These are phyloP conservation scores for Phyllostomus hastatus DNA, from an alignment of 2,113 vertebrate species.

Conservation along the genomic window DNA sequence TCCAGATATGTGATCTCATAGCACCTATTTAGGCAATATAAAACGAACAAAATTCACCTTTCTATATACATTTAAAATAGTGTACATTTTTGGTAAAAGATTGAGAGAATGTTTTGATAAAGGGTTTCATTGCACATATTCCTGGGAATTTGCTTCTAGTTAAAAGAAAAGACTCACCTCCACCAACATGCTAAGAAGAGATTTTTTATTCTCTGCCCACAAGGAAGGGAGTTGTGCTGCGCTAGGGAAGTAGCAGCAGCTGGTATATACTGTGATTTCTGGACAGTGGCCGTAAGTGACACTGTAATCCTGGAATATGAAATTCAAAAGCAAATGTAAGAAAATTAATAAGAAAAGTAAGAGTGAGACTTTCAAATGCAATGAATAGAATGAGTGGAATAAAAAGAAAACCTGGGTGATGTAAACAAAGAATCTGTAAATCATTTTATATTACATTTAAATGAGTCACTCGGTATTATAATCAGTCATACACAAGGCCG, in stretches of 20 bases:
- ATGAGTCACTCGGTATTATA: not conserved
- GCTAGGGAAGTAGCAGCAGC: slow-evolving; percentile 94
- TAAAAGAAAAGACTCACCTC: slow-evolving; percentile 86
- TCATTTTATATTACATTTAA: slow-evolving; percentile 5
- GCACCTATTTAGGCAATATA: not conserved
- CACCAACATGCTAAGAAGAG: slow-evolving; percentile 96
- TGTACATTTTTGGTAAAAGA: not conserved
- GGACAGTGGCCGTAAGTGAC: slow-evolving; percentile 94
- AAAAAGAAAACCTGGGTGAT: slow-evolving; percentile 8
- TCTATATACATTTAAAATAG: not conserved
- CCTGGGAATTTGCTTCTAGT: not conserved
- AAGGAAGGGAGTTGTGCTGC: slow-evolving; percentile 88
- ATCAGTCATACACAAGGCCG: not conserved
- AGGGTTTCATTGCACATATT: not conserved
- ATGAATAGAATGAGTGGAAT: not conserved
- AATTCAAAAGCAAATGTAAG: slow-evolving; percentile 32
- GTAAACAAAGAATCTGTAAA: not conserved
- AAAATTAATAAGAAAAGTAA: slow-evolving; percentile 20
- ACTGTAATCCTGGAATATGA: slow-evolving; percentile 91
- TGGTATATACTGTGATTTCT: slow-evolving; percentile 96
- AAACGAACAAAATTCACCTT: not conserved
- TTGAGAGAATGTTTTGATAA: slow-evolving; percentile 5
- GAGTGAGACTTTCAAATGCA: not conserved
- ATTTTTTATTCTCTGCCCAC: slow-evolving; percentile 94
- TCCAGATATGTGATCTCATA: not conserved